Percentiles rank a stretch among this genome's conserved stretches.
These are phyloP conservation scores for Spodoptera littoralis DNA, from an alignment of 2,888 invertebrate genomes.

Conservation along the genomic window DNA sequence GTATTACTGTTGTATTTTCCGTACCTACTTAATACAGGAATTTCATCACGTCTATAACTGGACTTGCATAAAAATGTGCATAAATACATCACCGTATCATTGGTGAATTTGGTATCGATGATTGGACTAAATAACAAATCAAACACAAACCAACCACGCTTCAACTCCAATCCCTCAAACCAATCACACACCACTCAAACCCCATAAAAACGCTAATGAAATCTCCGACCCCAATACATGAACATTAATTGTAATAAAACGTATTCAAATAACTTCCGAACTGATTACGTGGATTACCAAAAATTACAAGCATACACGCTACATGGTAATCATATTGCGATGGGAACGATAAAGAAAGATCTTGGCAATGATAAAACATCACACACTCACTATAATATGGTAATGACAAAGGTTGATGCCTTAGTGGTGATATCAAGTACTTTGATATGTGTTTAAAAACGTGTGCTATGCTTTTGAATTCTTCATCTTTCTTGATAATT, in stretches of 20 bases:
- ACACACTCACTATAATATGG: constrained; percentile 53
- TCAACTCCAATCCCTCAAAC: too few relatives aligned
- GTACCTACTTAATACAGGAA: too few relatives aligned
- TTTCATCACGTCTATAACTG: too few relatives aligned
- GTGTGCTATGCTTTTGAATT: too few relatives aligned
- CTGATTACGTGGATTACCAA: constrained; percentile 51
- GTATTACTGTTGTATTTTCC: too few relatives aligned
- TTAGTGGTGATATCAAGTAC: too few relatives aligned
- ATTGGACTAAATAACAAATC: too few relatives aligned
- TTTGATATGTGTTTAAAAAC: too few relatives aligned
- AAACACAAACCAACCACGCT: neutral
- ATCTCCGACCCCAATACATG: constrained; percentile 50
- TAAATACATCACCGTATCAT: too few relatives aligned
- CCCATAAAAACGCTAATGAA: constrained; percentile 20
- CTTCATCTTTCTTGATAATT: too few relatives aligned
- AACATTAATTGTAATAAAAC: constrained; percentile 56
- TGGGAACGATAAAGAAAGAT: constrained; percentile 51
- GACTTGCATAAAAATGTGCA: too few relatives aligned
- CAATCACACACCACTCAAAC: constrained; percentile 2
- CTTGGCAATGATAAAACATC: constrained; percentile 41
- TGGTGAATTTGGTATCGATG: too few relatives aligned
- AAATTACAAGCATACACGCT: constrained; percentile 58
- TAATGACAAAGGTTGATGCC: constrained; percentile 42
- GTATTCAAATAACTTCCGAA: constrained; percentile 55
- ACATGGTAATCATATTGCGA: constrained; percentile 55